These are phyloP conservation scores for Ciconia stormi DNA, from an alignment of 2,113 vertebrate species.

Conservation along the genomic window DNA sequence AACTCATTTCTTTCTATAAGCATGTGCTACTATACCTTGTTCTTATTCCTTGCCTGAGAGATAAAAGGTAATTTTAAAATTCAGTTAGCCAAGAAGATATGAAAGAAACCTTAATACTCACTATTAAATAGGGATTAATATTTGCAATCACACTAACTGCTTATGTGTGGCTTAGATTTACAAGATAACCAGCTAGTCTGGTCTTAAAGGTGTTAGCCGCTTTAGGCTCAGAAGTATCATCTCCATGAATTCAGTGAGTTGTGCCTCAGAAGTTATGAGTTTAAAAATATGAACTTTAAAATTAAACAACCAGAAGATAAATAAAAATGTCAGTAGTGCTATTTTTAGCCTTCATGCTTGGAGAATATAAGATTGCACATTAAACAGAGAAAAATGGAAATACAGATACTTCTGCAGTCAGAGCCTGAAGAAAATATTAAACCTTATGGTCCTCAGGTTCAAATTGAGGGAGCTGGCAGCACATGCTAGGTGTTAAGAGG, in stretches of 20 bases:
- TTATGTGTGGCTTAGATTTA: not conserved
- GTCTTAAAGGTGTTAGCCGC: not conserved
- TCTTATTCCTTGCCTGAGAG: not conserved
- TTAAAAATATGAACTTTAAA: not conserved
- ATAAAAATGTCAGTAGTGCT: not conserved
- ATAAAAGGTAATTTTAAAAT: not conserved
- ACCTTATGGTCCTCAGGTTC: not conserved
- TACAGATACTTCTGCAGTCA: not conserved
- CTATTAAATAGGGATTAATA: not conserved
- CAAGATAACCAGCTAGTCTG: not conserved
- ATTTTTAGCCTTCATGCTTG: not conserved
- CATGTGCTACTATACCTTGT: not conserved
- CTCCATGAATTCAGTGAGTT: not conserved
- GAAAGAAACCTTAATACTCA: not conserved
- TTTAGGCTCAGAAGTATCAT: not conserved
- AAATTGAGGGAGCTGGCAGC: not conserved
- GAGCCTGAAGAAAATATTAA: not conserved
- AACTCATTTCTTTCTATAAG: not conserved
- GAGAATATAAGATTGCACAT: not conserved
- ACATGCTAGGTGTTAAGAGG: not conserved
- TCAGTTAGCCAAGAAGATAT: not conserved
- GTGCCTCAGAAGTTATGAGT: not conserved
- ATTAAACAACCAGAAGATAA: not conserved
- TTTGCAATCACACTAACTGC: not conserved
- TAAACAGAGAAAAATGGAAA: not conserved